These are phyloP conservation scores for Molorchus minor DNA, from an alignment of 2,888 invertebrate genomes.

Conservation along the genomic window DNA sequence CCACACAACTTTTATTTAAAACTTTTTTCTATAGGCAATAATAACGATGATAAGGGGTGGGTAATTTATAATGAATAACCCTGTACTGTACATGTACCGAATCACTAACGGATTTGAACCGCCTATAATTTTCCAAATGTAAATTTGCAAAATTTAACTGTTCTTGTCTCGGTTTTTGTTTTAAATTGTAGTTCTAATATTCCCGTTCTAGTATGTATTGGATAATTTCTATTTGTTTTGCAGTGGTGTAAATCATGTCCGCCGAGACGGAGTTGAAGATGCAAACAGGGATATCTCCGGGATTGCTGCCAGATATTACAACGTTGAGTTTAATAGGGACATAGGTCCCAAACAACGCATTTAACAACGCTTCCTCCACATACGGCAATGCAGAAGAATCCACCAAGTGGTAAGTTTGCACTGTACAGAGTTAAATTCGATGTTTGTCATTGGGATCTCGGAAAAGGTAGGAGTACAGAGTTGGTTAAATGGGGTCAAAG, in stretches of 20 bases:
- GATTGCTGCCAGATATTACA: constrained; percentile 60
- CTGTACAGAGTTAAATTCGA: too few species aligned
- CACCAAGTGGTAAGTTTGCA: constrained; percentile 10
- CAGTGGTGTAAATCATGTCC: constrained; percentile 61
- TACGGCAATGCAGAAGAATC: constrained; percentile 51
- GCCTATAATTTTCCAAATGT: not conserved
- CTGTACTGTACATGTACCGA: not conserved
- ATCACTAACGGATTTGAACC: too few species aligned
- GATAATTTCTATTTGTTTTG: constrained; percentile 14
- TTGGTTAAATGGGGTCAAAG: too few species aligned
- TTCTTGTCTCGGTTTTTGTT: not conserved
- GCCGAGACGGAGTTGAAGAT: constrained; percentile 68
- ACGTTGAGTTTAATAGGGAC: constrained; percentile 59
- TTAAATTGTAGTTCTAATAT: not conserved
- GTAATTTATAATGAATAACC: too few species aligned
- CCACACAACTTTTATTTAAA: too few species aligned
- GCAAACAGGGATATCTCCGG: constrained; percentile 60
- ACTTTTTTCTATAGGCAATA: too few species aligned
- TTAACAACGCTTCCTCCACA: constrained; percentile 49
- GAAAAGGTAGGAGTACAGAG: too few species aligned
- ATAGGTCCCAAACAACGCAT: constrained; percentile 51
- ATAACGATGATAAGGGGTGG: too few species aligned
- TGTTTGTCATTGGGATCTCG: too few species aligned
- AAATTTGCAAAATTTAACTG: not conserved
- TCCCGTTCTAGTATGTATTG: not conserved